These are phyloP conservation scores for Heterohyrax brucei DNA, from an alignment of 2,797 vertebrate species.

Conservation along the genomic window DNA sequence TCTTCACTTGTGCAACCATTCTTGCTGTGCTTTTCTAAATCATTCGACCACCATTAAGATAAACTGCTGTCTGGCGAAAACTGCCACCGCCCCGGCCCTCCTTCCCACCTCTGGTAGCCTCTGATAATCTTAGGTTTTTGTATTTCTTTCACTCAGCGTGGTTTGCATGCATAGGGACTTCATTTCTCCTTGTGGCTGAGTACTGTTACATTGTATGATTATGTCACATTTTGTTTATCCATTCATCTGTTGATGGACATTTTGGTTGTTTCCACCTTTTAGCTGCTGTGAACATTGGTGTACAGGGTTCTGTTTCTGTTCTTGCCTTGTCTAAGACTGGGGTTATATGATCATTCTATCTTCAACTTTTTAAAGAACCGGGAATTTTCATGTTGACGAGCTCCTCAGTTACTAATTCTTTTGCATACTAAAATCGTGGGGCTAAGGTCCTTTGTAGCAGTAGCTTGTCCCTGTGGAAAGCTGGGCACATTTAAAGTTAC, in stretches of 20 bases:
- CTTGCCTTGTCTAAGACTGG: background rate
- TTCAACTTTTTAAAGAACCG: background rate
- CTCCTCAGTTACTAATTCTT: background rate
- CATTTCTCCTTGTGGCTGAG: background rate
- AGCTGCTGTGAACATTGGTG: background rate
- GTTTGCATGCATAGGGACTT: background rate
- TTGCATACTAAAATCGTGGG: background rate
- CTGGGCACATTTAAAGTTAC: background rate
- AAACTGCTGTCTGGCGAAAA: background rate
- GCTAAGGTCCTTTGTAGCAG: background rate
- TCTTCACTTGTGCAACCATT: background rate
- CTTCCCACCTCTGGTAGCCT: background rate
- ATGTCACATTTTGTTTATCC: background rate
- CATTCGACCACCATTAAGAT: background rate
- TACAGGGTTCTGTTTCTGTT: no score
- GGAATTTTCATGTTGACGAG: slow-evolving; percentile 7
- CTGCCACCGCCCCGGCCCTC: background rate
- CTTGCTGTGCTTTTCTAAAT: background rate
- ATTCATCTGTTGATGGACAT: background rate
- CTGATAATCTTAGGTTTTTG: background rate
- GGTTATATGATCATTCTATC: background rate
- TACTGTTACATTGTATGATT: background rate
- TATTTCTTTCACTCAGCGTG: background rate
- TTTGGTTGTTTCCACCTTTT: background rate
- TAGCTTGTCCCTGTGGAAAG: background rate